These are phyloP conservation scores for Andrena chrysosceles DNA, from an alignment of 2,888 invertebrate genomes.

Conservation along the genomic window DNA sequence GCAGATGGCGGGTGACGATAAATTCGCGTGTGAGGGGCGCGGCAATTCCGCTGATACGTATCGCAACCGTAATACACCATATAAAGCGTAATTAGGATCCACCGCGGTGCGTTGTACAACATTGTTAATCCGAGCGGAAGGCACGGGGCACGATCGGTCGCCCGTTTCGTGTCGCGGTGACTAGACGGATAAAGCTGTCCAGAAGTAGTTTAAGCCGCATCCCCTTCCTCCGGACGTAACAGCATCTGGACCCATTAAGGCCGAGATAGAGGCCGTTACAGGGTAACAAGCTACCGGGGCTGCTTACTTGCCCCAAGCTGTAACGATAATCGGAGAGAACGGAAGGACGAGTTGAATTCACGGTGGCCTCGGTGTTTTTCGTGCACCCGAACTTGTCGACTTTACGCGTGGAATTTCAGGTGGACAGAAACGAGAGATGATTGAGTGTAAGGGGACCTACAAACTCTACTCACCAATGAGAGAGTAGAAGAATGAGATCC, in stretches of 20 bases:
- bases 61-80: slow-evolving; percentile 39
- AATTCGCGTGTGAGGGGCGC: slow-evolving; percentile 5
- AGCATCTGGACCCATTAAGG: slow-evolving; percentile 72
- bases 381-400: no score
- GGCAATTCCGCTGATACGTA: slow-evolving; percentile 52
- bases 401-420: neutral
- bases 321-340: slow-evolving; percentile 61
- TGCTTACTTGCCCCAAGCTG: slow-evolving; percentile 14
- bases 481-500: no score
- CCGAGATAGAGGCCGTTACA: slow-evolving; percentile 67
- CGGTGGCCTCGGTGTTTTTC: slow-evolving; percentile 11
- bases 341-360: slow-evolving; percentile 1
- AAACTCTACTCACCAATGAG: no score
- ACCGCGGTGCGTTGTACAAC: slow-evolving; percentile 62
- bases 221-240: slow-evolving; percentile 59
- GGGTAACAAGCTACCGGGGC: slow-evolving; percentile 47
- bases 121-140: slow-evolving; percentile 68
- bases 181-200: slow-evolving; percentile 72
- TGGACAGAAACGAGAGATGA: neutral
- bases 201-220: slow-evolving; percentile 71
- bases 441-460: no score
- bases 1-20: slow-evolving; percentile 8
- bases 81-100: slow-evolving; percentile 66
- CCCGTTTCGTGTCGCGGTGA: slow-evolving; percentile 70
- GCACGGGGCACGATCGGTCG: slow-evolving; percentile 64